phyloP scores from a whole-genome alignment of 2,888 invertebrate species.

The Tetranychus truncatus region DNA sequence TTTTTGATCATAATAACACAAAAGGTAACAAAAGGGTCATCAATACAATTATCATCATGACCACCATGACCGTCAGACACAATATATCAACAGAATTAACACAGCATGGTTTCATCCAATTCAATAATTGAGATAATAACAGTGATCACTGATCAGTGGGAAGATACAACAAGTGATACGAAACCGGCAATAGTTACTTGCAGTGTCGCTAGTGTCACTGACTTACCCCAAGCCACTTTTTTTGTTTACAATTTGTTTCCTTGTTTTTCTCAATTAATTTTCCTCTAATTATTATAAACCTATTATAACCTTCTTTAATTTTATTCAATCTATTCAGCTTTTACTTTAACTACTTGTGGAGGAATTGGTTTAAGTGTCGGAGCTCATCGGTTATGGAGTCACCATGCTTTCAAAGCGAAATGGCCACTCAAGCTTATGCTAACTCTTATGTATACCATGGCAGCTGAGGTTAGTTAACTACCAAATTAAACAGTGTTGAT shows the following conservation, averaged over 20 bases:
- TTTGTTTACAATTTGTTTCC: background rate
- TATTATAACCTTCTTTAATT: background rate
- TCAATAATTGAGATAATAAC: no score
- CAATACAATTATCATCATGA: background rate
- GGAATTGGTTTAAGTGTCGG: slow-evolving; percentile 1
- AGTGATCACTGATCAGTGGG: no score
- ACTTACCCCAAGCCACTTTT: no score
- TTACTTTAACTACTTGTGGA: background rate
- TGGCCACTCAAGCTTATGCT: slow-evolving; percentile 10
- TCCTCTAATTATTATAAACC: no score
- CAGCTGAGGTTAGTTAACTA: slow-evolving; percentile 26
- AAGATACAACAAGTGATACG: no score
- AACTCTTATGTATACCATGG: background rate
- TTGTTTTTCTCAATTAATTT: background rate
- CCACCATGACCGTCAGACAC: background rate
- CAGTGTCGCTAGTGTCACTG: no score
- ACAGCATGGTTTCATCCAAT: background rate
- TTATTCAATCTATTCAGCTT: background rate
- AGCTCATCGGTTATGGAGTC: slow-evolving; percentile 9
- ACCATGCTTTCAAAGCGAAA: slow-evolving; percentile 10
- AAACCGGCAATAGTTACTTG: no score
- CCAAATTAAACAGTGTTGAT: background rate
- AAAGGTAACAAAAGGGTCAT: background rate
- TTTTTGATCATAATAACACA: background rate
- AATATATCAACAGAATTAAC: background rate